Conservation (phyloP, 2,797 vertebrate species). For the Microctenopoma stevenorrisi region DNA sequence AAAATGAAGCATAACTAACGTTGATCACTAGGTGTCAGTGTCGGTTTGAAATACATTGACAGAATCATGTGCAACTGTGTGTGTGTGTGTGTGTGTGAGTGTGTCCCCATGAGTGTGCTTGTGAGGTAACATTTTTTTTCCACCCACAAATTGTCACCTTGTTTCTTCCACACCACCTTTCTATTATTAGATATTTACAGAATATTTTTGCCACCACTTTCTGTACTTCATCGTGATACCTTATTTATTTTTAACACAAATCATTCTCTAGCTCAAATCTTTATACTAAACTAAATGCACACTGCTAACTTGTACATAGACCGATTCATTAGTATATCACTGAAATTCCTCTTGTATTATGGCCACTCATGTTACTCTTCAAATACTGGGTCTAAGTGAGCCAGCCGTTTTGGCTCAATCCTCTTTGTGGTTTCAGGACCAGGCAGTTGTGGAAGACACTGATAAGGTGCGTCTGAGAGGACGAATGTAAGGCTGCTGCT, state of each 20-base stretch:
- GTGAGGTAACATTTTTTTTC: background rate
- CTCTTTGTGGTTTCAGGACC: slow-evolving; percentile 89
- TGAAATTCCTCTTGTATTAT: background rate
- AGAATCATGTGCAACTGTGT: background rate
- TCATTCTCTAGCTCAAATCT: too few relatives aligned
- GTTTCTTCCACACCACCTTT: background rate
- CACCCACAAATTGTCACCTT: slow-evolving; percentile 1
- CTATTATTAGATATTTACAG: background rate
- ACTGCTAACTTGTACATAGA: background rate
- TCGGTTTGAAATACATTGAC: background rate
- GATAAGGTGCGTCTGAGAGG: slow-evolving; percentile 88
- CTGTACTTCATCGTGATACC: background rate
- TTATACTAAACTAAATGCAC: too few relatives aligned
- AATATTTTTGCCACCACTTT: background rate
- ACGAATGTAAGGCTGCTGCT: slow-evolving; percentile 82
- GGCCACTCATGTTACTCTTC: background rate
- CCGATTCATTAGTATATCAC: too few relatives aligned
- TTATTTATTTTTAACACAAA: too few relatives aligned
- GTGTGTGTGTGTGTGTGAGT: slow-evolving; percentile 1
- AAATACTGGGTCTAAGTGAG: slow-evolving; percentile 36
- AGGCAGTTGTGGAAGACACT: slow-evolving; percentile 81
- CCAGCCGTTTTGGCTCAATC: slow-evolving; percentile 61
- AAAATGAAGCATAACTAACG: background rate
- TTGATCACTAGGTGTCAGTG: slow-evolving; percentile 71
- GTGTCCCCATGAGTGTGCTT: slow-evolving; percentile 1